These are phyloP conservation scores for Thysanoteuthis rhombus DNA, from an alignment of 2,888 invertebrate genomes.

Conservation along the genomic window DNA sequence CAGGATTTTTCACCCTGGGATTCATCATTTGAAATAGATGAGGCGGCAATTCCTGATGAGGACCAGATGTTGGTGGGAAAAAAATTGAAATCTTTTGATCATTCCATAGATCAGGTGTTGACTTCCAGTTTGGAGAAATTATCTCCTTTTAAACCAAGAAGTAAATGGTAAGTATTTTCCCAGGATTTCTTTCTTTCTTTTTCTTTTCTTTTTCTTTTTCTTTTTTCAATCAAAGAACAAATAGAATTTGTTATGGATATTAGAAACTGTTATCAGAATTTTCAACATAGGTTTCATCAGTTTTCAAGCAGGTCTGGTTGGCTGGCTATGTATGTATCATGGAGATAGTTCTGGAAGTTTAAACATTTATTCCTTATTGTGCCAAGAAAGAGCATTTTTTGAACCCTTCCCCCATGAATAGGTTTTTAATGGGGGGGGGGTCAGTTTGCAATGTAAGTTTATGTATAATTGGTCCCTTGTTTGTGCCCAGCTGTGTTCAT, in stretches of 20 bases:
- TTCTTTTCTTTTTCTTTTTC: not conserved
- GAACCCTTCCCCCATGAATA: no score
- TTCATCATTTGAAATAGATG: conserved; percentile 18
- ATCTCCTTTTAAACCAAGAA: conserved; percentile 16
- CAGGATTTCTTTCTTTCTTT: not conserved
- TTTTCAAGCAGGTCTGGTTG: no score
- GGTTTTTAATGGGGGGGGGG: no score
- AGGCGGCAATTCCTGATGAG: not conserved
- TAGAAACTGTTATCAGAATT: no score
- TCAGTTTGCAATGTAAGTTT: no score
- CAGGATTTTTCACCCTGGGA: not conserved
- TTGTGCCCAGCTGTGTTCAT: no score
- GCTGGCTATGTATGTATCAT: no score
- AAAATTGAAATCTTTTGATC: not conserved
- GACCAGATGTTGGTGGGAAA: not conserved
- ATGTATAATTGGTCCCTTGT: no score
- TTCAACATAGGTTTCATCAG: no score
- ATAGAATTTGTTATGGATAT: not conserved
- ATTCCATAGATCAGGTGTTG: not conserved
- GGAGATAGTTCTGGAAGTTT: no score
- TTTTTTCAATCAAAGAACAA: not conserved
- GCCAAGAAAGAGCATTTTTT: no score
- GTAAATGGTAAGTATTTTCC: not conserved
- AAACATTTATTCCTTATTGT: no score
- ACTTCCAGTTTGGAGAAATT: not conserved